These are phyloP conservation scores for Cebus imitator DNA, from an alignment of 2,113 vertebrate species.

Conservation along the genomic window DNA sequence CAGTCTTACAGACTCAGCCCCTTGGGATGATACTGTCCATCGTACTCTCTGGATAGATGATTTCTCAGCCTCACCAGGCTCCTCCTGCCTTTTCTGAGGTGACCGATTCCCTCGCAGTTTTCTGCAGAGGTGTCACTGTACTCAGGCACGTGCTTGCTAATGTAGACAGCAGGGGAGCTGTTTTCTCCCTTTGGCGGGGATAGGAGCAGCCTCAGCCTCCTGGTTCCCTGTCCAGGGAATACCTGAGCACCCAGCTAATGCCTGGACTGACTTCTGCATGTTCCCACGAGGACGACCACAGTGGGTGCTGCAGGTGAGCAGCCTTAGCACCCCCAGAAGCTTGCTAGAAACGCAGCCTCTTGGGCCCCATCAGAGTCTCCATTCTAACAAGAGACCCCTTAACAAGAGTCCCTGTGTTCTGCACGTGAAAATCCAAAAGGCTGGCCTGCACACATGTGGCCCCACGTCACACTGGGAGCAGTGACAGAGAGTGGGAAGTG, in stretches of 20 bases:
- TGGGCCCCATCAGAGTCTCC: background rate
- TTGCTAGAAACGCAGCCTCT: background rate
- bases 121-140: rapidly evolving
- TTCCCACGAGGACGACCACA: background rate
- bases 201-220: too few relatives aligned
- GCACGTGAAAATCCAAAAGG: rapidly evolving
- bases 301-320: background rate
- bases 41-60: background rate
- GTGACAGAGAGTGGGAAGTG: rapidly evolving
- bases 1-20: background rate
- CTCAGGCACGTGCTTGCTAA: rapidly evolving
- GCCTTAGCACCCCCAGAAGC: background rate
- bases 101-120: background rate
- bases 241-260: background rate
- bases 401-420: background rate
- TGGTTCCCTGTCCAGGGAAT: rapidly evolving
- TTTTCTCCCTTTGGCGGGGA: background rate
- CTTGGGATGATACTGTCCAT: rapidly evolving
- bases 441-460: rapidly evolving
- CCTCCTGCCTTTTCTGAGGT: background rate
- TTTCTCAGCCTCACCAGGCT: background rate
- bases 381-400: rapidly evolving
- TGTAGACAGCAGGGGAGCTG: background rate
- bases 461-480: background rate
- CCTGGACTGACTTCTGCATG: background rate